Evolutionary conservation across 2,888 invertebrate species (phyloP), one percentile per base, ranked within the genome.

Genomic region (Ennomos fuscantarius): DNA sequence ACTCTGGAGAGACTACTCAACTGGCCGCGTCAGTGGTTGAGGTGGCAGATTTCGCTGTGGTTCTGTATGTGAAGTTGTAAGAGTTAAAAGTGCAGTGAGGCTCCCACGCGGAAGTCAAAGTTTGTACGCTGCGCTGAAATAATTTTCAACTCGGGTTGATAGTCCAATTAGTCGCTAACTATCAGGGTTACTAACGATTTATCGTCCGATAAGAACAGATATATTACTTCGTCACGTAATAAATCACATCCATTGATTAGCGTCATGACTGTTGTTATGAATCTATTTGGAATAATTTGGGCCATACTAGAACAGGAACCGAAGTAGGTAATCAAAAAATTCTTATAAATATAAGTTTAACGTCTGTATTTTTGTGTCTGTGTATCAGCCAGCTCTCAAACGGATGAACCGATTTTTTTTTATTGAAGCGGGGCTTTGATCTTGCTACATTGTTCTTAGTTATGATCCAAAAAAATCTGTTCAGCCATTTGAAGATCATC

Each of bases 41-140:
- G 10, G 33, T 10, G 9, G 12, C 12, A 40, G 31, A 15, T 10
- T 2, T 6, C 8, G 35, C 8, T n/a, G 15, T 36, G 6, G 47
- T 32, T 47, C 36, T 31, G 15, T 33, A 34, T 6, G 9, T 31
- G 8, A 35, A 31, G 31, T 51, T 41, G 48, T 40, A 15, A 33
- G 15, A 13, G 15, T 33, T 44, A 53, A 57, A 57, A 62, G 67
- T 74, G 79, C 80, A 81, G 60, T 73, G 72, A 72, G 72, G 78
- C 76, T 72, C 82, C 82, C 79, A 82, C 82, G 78, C 80, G 82
- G 58, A 77, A 74, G 70, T 72, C 70, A 70, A 73, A 70, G 67
- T 73, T 71, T 56, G 46, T 52, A 64, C 69, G 68, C 66, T 72
- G 74, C 69, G 68, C 66, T 72, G 74, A 74, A 74, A 74, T 70